Conservation (phyloP, 2,888 invertebrate genomes). For the Salpingus planirostris region DNA sequence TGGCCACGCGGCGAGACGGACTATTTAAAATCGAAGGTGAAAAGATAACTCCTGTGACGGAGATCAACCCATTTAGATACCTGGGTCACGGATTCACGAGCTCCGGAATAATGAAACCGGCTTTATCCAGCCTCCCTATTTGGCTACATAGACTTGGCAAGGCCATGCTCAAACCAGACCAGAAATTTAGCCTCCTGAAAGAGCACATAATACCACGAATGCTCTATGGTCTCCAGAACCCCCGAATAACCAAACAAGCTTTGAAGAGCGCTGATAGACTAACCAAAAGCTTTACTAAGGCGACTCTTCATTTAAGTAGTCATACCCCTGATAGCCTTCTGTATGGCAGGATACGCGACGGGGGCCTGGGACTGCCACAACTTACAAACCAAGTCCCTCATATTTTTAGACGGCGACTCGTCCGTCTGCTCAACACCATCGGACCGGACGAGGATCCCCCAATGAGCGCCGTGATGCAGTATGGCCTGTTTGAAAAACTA, state of each 20-base stretch:
- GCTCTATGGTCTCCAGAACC: constrained; percentile 31
- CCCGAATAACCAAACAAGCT: constrained; percentile 12
- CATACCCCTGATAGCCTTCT: constrained; percentile 3
- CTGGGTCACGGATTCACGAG: constrained; percentile 13
- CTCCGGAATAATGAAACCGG: constrained; percentile 12
- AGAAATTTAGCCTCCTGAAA: constrained; percentile 29
- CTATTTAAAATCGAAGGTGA: constrained; percentile 16
- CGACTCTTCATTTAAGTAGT: constrained; percentile 1
- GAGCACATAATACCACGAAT: constrained; percentile 30
- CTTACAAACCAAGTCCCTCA: constrained; percentile 15
- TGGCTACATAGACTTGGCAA: constrained; percentile 22
- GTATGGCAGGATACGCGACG: constrained; percentile 13
- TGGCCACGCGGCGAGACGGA: constrained; percentile 30
- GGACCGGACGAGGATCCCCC: constrained; percentile 9
- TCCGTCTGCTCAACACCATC: not conserved
- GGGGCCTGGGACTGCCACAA: constrained; percentile 23
- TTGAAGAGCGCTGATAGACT: constrained; percentile 4
- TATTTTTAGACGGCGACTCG: constrained; percentile 8
- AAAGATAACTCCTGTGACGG: not conserved
- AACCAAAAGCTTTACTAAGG: not conserved
- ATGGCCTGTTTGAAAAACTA: constrained; percentile 2
- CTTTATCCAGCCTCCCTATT: constrained; percentile 13
- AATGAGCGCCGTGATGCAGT: constrained; percentile 6
- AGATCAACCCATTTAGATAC: constrained; percentile 14
- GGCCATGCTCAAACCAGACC: constrained; percentile 36